Conservation (phyloP, 2,113 vertebrate species). For the Pseudorectes ferrugineus region DNA sequence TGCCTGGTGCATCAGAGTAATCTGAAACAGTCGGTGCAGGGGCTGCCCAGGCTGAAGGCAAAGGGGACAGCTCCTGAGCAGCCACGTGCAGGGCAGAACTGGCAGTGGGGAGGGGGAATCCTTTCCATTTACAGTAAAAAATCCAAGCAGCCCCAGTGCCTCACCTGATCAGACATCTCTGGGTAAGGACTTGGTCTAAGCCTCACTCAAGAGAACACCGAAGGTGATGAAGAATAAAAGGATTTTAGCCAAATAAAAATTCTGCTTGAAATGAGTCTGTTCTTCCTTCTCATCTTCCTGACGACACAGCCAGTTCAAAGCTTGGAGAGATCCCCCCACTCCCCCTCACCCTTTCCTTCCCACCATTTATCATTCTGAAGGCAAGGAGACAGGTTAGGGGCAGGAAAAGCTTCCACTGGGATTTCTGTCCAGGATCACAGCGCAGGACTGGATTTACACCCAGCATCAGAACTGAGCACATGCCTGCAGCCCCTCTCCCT, state of each 20-base stretch:
- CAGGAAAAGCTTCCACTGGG: conserved; percentile 66
- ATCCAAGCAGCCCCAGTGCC: not conserved
- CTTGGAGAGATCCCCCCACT: conserved; percentile 40
- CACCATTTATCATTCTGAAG: conserved; percentile 74
- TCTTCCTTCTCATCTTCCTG: conserved; percentile 28
- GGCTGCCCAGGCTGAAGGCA: conserved; percentile 33
- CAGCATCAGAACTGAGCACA: not conserved
- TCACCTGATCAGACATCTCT: not conserved
- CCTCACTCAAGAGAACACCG: not conserved
- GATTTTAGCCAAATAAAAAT: conserved; percentile 18
- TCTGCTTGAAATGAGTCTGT: conserved; percentile 25
- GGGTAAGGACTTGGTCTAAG: not conserved
- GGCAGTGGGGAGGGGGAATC: conserved; percentile 16
- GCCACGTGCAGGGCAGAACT: conserved; percentile 23
- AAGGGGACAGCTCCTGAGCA: conserved; percentile 64
- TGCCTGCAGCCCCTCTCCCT: not conserved
- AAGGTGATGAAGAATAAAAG: conserved; percentile 29
- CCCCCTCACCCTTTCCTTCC: not conserved
- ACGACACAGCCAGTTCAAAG: conserved; percentile 54
- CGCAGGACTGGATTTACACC: conserved; percentile 39
- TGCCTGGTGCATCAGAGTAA: conserved; percentile 55
- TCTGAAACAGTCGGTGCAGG: conserved; percentile 51
- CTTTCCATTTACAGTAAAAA: not conserved
- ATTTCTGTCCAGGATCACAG: conserved; percentile 75
- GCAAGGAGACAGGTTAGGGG: conserved; percentile 63